Base-by-base conservation (phyloP, 2,888 invertebrate species). In the Catocala sponsa region DNA sequence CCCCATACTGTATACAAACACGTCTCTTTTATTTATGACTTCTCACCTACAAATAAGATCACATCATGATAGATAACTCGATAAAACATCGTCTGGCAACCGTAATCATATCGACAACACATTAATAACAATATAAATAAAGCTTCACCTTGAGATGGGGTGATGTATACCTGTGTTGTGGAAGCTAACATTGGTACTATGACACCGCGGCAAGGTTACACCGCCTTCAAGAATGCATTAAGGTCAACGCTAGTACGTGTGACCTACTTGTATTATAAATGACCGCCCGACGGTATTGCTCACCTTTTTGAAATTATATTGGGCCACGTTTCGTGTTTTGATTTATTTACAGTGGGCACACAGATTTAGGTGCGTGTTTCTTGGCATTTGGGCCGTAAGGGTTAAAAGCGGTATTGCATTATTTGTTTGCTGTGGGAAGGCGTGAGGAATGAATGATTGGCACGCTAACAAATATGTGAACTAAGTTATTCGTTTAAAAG, bases 201-300 rank as follows among this genome's bases (percentile, higher is more conserved):
- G 63, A 58, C 43, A 64, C 58, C 42, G 42, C 46, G n/a, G n/a
- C 63, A 67, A 73, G 71, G 71, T 57, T 65, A 62, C 48, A 54
- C 15, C n/a, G 25, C 60, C 72, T 67, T 65, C 59, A 68, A 64
- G 63, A 69, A 68, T 61, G 63, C 65, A 70, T 71, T 66, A 73
- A 76, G 69, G 74, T 68, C 62, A 55, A 38, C 33, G 10, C 33
- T 54, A 52, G 49, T 75, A 68, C 56, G 60, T 56, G 64, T 70
- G 73, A 79, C 79, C 72, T 67, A 72, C 59, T 75, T 71, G 55
- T 55, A 70, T 72, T 71, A 69, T 75, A 66, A 70, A 72, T 67
- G 63, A 63, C 55, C 52, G 13, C 35, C 12, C 25, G 41, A 48
- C 35, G 42, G 62, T 46, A 49, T 15, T 61, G 59, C 56, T 25